Base-by-base conservation (phyloP, 2,797 vertebrate genomes). In the Ptychadena robeensis region DNA sequence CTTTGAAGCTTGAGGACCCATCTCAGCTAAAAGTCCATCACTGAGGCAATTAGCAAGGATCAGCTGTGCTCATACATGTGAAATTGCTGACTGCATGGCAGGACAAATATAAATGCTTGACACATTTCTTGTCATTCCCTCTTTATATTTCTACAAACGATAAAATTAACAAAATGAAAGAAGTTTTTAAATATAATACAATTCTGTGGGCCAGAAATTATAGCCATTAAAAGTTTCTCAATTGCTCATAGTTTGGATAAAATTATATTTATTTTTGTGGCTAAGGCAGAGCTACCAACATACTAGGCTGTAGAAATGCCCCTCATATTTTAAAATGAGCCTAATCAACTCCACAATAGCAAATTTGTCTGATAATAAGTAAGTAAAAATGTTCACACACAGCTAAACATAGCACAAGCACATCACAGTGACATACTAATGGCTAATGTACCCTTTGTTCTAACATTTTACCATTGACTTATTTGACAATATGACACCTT, bases 61-160 rank as follows among this genome's bases (percentile, higher is more conserved):
- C 70, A 80, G 77, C 76, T 79, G 69, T 79, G 61, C 76, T 74
- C 71, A 80, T 18, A 27, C 78, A 83, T 69, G 69, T 80, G 28
- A 80, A 80, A 85, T 44, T 80, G 82, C 82, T 85, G 82, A 85
- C 77, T 69, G 28, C 40, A 57, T 38, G 31, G 73, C 1, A 73
- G 31, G 71, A 40, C 27, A 35, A 80, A 75, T 35, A 59, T 70
- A 75, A 85, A 69, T 35, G 77, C 32, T 44, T 84, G 82, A 80
- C 70, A 80, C 34, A 80, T 69, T 83, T 85, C 63, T 80, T 80
- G 40, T 69, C 8, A 61, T 79, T 63, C 25, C 59, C 30, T 63
- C 69, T 40, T 1, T 48, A 34, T 48, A 34, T 35, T 66, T 63
- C 28, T 73, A 28, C 37, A 30, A 30, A 73, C 63, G n/a, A n/a